Conservation (phyloP, 2,888 invertebrate species). For the Patella caerulea region DNA sequence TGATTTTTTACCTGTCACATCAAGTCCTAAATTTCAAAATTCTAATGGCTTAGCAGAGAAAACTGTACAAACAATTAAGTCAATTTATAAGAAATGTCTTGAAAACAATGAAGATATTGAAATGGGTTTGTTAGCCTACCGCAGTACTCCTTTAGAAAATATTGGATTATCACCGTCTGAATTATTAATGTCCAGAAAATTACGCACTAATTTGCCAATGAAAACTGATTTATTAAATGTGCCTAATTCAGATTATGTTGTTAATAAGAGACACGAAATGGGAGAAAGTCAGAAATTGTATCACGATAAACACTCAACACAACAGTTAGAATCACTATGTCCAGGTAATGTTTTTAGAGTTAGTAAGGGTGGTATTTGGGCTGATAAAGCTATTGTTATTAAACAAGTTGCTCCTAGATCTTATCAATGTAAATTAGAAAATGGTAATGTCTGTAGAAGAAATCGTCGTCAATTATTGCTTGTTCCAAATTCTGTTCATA, state of each 20-base stretch:
- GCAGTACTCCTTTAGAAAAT: constrained; percentile 30
- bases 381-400: too few species aligned
- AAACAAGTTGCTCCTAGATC: too few species aligned
- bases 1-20: constrained; percentile 23
- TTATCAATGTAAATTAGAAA: too few species aligned
- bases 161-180: too few species aligned
- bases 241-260: background rate
- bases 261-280: constrained; percentile 15
- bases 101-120: constrained; percentile 19
- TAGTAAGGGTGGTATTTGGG: background rate
- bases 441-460: too few species aligned
- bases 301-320: constrained; percentile 29
- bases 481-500: too few species aligned
- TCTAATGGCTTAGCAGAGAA: constrained; percentile 33
- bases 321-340: constrained; percentile 23
- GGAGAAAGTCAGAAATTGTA: constrained; percentile 35
- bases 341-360: background rate
- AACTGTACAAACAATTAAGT: constrained; percentile 30
- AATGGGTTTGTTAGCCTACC: constrained; percentile 26
- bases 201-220: too few species aligned
- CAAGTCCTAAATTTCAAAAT: constrained; percentile 27
- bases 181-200: too few species aligned
- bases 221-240: background rate
- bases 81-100: constrained; percentile 28
- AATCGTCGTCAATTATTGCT: too few species aligned